These are phyloP conservation scores for Stigmatopora nigra DNA, from an alignment of 2,113 vertebrate species.

Conservation along the genomic window DNA sequence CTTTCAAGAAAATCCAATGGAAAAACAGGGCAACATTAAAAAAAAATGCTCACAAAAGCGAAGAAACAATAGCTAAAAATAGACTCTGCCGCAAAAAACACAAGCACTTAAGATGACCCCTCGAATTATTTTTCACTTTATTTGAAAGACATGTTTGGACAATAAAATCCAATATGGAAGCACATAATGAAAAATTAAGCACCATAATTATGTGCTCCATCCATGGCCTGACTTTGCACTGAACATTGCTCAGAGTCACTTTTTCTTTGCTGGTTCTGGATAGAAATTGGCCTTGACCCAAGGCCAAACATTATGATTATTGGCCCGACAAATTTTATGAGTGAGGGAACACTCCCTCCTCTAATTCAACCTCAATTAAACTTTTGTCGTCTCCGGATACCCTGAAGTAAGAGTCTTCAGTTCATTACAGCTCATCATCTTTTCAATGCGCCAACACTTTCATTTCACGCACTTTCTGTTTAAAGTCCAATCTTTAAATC, in stretches of 20 bases:
- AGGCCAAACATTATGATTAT: constrained; percentile 48
- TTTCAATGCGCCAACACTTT: constrained; percentile 51
- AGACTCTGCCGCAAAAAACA: constrained; percentile 10
- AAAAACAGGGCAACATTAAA: constrained; percentile 22
- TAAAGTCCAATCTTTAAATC: constrained; percentile 44
- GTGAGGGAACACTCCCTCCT: constrained; percentile 34
- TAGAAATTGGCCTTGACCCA: constrained; percentile 48
- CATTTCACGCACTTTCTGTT: constrained; percentile 60
- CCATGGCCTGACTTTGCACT: constrained; percentile 20
- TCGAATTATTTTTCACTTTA: constrained; percentile 9
- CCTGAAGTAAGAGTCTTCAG: constrained; percentile 19
- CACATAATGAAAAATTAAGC: constrained; percentile 40
- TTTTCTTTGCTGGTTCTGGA: constrained; percentile 27
- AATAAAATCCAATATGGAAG: constrained; percentile 15
- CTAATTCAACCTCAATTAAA: constrained; percentile 58
- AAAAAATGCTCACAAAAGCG: constrained; percentile 18
- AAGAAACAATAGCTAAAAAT: constrained; percentile 21
- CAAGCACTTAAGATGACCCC: constrained; percentile 24
- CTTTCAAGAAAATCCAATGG: constrained; percentile 30
- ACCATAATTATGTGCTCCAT: constrained; percentile 18
- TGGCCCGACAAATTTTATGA: constrained; percentile 45
- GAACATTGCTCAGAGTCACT: constrained; percentile 31
- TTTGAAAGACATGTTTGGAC: constrained; percentile 14
- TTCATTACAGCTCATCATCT: constrained; percentile 48
- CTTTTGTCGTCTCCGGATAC: constrained; percentile 24